Conservation (phyloP, 1,140 invertebrate species). For the Trichonephila inaurata region DNA sequence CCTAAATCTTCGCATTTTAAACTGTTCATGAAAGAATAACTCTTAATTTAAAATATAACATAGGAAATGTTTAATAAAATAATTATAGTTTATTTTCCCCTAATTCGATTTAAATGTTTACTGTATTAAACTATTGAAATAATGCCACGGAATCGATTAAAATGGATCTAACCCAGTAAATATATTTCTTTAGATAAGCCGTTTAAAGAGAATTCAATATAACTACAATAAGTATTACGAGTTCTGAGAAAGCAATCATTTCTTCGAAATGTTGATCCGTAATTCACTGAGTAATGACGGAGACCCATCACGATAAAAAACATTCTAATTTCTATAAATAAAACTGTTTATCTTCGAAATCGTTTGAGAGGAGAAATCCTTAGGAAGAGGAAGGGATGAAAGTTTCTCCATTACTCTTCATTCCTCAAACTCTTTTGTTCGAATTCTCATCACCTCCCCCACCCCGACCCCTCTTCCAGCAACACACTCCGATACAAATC, state of each 20-base stretch:
- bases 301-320: background rate
- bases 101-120: too few species aligned
- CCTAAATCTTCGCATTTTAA: too few species aligned
- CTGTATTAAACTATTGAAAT: background rate
- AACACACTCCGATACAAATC: conserved; percentile 16
- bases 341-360: conserved; percentile 45
- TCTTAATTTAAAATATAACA: too few species aligned
- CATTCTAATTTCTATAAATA: conserved; percentile 37
- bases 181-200: background rate
- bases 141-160: background rate
- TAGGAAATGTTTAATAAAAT: too few species aligned
- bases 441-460: conserved; percentile 26
- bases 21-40: too few species aligned
- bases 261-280: conserved; percentile 6
- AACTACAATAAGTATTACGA: background rate
- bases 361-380: background rate
- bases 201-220: background rate
- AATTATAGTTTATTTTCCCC: too few species aligned
- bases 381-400: background rate
- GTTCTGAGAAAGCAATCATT: background rate
- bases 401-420: conserved; percentile 66
- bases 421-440: conserved; percentile 42
- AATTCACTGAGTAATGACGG: background rate
- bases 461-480: background rate
- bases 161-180: background rate